phyloP scores from a whole-genome alignment of 2,113 vertebrate genomes.

The Panthera tigris region DNA sequence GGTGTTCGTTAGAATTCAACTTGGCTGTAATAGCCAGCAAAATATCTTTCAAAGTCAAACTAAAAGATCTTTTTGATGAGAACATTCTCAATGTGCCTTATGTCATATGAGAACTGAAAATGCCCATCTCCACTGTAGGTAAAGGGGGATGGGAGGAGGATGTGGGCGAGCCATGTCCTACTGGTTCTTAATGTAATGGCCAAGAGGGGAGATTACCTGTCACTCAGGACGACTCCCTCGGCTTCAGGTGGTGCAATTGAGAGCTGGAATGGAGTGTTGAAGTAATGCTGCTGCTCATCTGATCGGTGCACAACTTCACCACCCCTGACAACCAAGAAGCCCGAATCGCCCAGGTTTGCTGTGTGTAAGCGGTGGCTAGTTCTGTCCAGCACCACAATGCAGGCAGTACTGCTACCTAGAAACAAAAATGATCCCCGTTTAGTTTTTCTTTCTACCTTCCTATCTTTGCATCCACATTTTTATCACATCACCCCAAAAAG shows the following conservation, averaged over 20 bases:
- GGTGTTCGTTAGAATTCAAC: not conserved
- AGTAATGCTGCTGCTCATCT: slow-evolving; percentile 97
- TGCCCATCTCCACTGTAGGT: not conserved
- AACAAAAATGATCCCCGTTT: slow-evolving; percentile 31
- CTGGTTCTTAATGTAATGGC: not conserved
- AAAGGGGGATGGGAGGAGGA: not conserved
- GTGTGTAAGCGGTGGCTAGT: slow-evolving; percentile 95
- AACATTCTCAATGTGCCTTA: not conserved
- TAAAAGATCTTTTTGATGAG: not conserved
- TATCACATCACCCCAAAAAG: not conserved
- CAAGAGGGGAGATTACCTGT: slow-evolving; percentile 83
- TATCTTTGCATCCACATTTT: not conserved
- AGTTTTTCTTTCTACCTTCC: not conserved
- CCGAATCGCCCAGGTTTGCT: slow-evolving; percentile 97
- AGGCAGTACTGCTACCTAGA: slow-evolving; percentile 97
- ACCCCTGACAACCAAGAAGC: slow-evolving; percentile 96
- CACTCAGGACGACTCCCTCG: slow-evolving; percentile 93
- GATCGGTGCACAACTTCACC: slow-evolving; percentile 98
- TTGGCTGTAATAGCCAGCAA: not conserved
- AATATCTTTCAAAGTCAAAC: not conserved
- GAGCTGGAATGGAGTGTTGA: slow-evolving; percentile 97
- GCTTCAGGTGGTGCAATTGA: slow-evolving; percentile 96
- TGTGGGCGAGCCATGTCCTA: not conserved
- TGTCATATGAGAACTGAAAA: not conserved
- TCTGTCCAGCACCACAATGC: slow-evolving; percentile 94